Evolutionary conservation across 2,113 vertebrate genomes (phyloP).

Genomic region (Peromyscus polionotus): DNA sequence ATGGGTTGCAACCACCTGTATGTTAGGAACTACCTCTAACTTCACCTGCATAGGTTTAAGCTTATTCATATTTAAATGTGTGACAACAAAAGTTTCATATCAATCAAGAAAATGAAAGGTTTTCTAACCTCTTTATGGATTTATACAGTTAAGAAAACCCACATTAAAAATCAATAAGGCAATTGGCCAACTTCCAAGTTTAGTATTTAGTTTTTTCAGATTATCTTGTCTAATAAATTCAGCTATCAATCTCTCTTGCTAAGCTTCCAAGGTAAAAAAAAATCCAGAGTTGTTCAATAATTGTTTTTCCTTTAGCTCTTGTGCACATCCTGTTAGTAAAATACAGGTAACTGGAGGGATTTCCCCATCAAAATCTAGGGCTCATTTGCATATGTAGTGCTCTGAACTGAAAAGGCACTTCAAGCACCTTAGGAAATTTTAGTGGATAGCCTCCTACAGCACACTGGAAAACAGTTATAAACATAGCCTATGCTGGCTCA

Average conservation of each 20-base stretch:
- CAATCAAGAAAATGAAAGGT: background rate
- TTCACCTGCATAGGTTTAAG: background rate
- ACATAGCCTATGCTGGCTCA: background rate
- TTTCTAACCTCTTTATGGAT: background rate
- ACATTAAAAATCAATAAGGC: background rate
- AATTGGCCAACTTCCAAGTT: background rate
- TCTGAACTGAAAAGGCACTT: background rate
- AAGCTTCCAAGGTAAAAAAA: background rate
- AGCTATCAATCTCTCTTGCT: background rate
- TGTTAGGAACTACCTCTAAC: background rate
- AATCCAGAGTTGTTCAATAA: background rate
- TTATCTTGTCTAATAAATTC: background rate
- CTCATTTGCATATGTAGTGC: fast-evolving
- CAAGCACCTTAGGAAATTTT: background rate
- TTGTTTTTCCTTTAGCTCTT: background rate
- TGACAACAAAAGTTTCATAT: background rate
- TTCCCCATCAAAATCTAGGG: background rate
- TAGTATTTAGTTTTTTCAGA: background rate
- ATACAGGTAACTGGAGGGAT: background rate
- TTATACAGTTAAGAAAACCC: background rate
- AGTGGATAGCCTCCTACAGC: background rate
- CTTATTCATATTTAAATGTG: background rate
- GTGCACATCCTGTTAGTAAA: background rate
- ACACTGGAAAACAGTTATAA: background rate
- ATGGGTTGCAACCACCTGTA: background rate